Evolutionary conservation across 1,140 invertebrate species (phyloP).

Genomic region (Trachymyrmex septentrionalis): DNA sequence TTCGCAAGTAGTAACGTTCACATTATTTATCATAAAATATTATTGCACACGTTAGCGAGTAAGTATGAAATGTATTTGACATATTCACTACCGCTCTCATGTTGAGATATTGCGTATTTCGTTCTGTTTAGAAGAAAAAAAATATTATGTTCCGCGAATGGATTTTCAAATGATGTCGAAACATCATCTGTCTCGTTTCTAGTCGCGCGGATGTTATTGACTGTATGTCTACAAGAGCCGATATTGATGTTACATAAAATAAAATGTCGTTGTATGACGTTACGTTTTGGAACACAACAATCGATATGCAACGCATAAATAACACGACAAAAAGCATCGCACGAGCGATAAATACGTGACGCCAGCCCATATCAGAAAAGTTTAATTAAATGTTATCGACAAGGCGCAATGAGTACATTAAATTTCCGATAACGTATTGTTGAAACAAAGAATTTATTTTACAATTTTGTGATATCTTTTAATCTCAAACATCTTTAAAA

Average conservation of each 20-base stretch:
- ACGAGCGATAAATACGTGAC: slow-evolving; percentile 29
- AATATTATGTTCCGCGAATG: slow-evolving; percentile 40
- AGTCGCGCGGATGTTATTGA: slow-evolving; percentile 52
- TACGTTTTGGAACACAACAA: slow-evolving; percentile 19
- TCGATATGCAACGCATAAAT: slow-evolving; percentile 40
- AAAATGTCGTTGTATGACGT: slow-evolving; percentile 53
- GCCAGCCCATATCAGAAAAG: slow-evolving; percentile 29
- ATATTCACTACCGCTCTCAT: slow-evolving; percentile 20
- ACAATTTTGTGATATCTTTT: neutral
- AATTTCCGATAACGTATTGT: slow-evolving; percentile 6
- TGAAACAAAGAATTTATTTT: neutral
- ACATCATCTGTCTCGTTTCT: slow-evolving; percentile 55
- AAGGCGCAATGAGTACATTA: neutral
- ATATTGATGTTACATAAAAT: slow-evolving; percentile 62
- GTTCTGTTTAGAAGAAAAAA: slow-evolving; percentile 16
- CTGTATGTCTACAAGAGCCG: slow-evolving; percentile 43
- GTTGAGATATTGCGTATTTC: slow-evolving; percentile 37
- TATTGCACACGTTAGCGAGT: slow-evolving; percentile 28
- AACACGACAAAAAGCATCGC: slow-evolving; percentile 28
- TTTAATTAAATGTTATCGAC: slow-evolving; percentile 55
- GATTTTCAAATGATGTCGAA: slow-evolving; percentile 48
- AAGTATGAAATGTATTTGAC: slow-evolving; percentile 40
- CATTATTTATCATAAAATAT: slow-evolving; percentile 60
- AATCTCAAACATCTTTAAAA: neutral
- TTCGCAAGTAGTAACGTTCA: neutral